Evolutionary conservation across 2,113 vertebrate genomes (phyloP).

Genomic region (Desmodus rotundus): DNA sequence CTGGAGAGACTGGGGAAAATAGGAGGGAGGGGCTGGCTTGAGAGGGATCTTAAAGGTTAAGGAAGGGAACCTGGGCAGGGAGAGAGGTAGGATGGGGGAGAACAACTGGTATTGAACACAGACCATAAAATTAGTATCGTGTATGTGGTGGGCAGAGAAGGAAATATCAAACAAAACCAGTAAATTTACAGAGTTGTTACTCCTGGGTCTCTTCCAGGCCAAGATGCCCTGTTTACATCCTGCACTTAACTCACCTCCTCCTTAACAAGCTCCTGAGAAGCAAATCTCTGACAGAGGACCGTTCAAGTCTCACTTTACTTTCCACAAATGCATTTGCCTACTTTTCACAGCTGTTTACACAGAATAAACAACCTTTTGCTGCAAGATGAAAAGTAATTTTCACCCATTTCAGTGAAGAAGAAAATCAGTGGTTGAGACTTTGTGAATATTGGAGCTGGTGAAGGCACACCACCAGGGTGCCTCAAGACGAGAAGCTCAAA

Average conservation of each 20-base stretch:
- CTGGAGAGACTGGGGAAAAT: neutral
- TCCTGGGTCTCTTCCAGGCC: neutral
- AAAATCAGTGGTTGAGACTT: neutral
- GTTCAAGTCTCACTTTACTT: conserved; percentile 5
- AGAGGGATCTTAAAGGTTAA: neutral
- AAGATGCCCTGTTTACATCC: neutral
- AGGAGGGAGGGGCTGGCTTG: neutral
- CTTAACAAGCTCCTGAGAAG: neutral
- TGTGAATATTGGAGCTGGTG: neutral
- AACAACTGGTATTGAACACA: neutral
- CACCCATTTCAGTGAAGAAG: conserved; percentile 16
- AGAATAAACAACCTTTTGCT: conserved; percentile 31
- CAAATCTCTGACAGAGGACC: neutral
- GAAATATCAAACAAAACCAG: neutral
- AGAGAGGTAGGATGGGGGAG: neutral
- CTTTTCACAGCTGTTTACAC: conserved; percentile 28
- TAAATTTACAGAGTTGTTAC: neutral
- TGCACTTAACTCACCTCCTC: neutral
- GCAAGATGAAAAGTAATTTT: conserved; percentile 1
- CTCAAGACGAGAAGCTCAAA: neutral
- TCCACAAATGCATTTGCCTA: conserved; percentile 28
- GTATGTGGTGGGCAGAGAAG: neutral
- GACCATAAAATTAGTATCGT: neutral
- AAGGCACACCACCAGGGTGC: neutral
- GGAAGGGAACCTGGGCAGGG: neutral